Percentiles rank a stretch among this genome's conserved stretches.
These are phyloP conservation scores for Pygoscelis antarcticus DNA, from an alignment of 2,113 vertebrate species.

Conservation along the genomic window DNA sequence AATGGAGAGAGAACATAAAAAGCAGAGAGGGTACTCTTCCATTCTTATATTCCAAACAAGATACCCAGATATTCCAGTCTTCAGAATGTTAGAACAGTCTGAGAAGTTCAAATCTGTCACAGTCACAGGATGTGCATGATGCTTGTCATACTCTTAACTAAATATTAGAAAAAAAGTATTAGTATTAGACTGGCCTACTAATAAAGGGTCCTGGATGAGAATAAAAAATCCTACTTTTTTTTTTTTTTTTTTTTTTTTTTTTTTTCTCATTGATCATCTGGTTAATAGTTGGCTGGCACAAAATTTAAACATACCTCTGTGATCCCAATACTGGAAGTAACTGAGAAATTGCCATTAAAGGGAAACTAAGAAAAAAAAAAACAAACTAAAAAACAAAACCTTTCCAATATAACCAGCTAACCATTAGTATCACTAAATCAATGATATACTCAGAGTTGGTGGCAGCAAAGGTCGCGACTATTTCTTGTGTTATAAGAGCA, in stretches of 20 bases:
- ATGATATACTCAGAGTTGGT: background rate
- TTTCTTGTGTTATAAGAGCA: background rate
- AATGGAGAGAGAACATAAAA: background rate
- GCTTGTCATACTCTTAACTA: background rate
- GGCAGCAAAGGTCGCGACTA: background rate
- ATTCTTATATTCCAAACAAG: background rate
- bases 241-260: background rate
- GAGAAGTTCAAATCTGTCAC: background rate
- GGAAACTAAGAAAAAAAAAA: background rate
- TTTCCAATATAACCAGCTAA: background rate
- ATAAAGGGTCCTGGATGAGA: background rate
- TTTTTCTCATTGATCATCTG: background rate
- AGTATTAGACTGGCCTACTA: background rate
- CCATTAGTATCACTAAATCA: background rate
- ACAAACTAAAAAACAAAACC: background rate
- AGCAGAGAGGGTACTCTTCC: background rate
- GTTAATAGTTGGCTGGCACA: background rate
- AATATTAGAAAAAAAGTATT: background rate
- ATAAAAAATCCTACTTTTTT: background rate
- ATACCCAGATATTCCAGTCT: background rate
- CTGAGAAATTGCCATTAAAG: background rate
- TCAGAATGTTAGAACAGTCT: background rate
- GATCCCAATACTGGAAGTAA: background rate
- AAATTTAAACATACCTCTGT: background rate
- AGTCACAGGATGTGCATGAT: background rate